Percentiles rank a stretch among this genome's conserved stretches.
These are phyloP conservation scores for Platysteira castanea DNA, from an alignment of 2,113 vertebrate species.

Conservation along the genomic window DNA sequence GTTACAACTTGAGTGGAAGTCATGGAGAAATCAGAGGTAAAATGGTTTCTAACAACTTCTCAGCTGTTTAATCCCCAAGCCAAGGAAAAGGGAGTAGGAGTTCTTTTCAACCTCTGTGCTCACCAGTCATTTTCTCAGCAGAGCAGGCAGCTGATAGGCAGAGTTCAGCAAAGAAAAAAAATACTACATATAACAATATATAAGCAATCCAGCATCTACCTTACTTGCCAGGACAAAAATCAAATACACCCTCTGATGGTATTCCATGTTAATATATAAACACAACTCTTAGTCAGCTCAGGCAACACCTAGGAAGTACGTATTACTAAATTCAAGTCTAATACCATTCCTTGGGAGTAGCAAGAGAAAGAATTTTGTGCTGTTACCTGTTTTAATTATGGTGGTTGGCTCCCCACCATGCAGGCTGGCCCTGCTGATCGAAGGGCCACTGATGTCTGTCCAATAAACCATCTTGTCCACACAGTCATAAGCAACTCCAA, in stretches of 20 bases:
- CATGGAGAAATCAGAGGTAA: background rate
- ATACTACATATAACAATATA: background rate
- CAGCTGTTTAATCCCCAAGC: background rate
- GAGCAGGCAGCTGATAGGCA: background rate
- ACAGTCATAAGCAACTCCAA: constrained; percentile 90
- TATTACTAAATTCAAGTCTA: background rate
- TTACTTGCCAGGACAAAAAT: background rate
- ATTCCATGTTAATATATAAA: background rate
- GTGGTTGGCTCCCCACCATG: constrained; percentile 80
- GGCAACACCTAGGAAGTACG: background rate
- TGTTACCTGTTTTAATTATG: constrained; percentile 82
- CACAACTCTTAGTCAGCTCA: background rate
- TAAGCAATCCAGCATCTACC: background rate
- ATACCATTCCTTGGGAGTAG: background rate
- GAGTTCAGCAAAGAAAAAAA: background rate
- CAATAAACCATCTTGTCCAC: constrained; percentile 90
- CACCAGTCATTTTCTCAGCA: too few relatives aligned
- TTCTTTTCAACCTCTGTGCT: background rate
- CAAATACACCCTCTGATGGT: background rate
- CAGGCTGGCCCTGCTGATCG: constrained; percentile 86
- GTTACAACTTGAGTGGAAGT: background rate
- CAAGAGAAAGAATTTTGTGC: background rate
- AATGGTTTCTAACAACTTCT: background rate
- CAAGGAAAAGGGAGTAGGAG: background rate
- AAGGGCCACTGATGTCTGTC: constrained; percentile 89